A percentile compares a stretch with the other conserved stretches of the same genome.
phyloP scores from a whole-genome alignment of 2,113 vertebrate genomes.

The Gopherus evgoodei region DNA sequence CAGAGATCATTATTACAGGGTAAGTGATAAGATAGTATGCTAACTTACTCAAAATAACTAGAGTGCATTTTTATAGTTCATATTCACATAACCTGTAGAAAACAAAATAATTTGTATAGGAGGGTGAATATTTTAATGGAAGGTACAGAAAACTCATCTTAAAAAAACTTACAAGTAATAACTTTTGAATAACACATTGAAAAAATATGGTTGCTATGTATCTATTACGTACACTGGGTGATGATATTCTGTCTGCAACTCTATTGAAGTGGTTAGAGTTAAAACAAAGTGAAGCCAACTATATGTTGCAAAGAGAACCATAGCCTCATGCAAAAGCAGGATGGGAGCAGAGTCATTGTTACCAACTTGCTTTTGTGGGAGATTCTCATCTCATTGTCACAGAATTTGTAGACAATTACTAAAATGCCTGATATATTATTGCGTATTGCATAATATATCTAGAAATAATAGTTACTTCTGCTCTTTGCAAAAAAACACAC shows the following conservation, averaged over 20 bases:
- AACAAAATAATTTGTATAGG: not conserved
- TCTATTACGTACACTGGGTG: not conserved
- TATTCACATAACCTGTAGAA: not conserved
- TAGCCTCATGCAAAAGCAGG: not conserved
- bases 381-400: not conserved
- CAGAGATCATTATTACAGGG: conserved; percentile 99
- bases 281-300: not conserved
- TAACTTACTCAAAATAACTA: not conserved
- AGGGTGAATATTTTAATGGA: not conserved
- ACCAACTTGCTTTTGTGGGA: no score
- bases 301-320: not conserved
- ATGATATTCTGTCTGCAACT: not conserved
- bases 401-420: not conserved
- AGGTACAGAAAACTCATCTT: not conserved
- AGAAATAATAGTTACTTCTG: not conserved
- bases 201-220: not conserved
- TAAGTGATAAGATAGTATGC: conserved; percentile 76
- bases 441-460: not conserved
- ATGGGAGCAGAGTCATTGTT: not conserved
- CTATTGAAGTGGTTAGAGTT: not conserved
- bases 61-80: not conserved
- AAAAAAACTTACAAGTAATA: not conserved
- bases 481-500: not conserved
- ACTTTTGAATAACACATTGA: not conserved
- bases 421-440: not conserved